phyloP scores from a whole-genome alignment of 1,140 invertebrate genomes.

The Leptinotarsa lineolata region DNA sequence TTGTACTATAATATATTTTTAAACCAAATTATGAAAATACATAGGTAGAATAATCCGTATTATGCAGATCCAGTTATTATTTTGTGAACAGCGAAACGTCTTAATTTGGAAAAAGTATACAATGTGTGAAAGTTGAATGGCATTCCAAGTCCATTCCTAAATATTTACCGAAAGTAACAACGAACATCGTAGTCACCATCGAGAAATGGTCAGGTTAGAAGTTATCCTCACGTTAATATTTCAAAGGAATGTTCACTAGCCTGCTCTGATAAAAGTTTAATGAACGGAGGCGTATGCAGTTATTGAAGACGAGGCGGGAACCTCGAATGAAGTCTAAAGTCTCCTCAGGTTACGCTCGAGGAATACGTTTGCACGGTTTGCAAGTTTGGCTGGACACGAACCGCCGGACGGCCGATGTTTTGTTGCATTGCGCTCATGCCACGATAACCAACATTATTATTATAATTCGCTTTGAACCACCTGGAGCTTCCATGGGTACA shows the following conservation, averaged over 20 bases:
- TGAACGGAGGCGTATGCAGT: conserved; percentile 7
- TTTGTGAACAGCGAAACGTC: too few relatives aligned
- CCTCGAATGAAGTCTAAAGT: not conserved
- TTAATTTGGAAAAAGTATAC: too few relatives aligned
- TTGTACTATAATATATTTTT: too few relatives aligned
- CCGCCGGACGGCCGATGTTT: not conserved
- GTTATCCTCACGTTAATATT: too few relatives aligned
- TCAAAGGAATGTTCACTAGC: not conserved
- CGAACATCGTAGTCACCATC: too few relatives aligned
- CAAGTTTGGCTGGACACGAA: not conserved
- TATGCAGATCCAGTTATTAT: too few relatives aligned
- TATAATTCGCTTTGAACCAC: not conserved
- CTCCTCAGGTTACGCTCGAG: conserved; percentile 4
- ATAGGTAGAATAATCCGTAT: too few relatives aligned
- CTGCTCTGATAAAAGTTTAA: not conserved
- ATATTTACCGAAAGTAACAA: too few relatives aligned
- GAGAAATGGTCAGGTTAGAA: too few relatives aligned
- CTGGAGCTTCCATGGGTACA: not conserved
- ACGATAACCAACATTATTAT: conserved; percentile 6
- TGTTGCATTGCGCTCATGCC: not conserved
- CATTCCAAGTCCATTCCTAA: too few relatives aligned
- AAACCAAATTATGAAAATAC: too few relatives aligned
- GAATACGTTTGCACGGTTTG: conserved; percentile 3
- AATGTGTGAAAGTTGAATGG: too few relatives aligned
- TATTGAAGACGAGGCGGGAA: conserved; percentile 1